A percentile compares a stretch with the other conserved stretches of the same genome.
Evolutionary conservation across 2,113 vertebrate genomes (phyloP).

Genomic region (Procavia capensis): DNA sequence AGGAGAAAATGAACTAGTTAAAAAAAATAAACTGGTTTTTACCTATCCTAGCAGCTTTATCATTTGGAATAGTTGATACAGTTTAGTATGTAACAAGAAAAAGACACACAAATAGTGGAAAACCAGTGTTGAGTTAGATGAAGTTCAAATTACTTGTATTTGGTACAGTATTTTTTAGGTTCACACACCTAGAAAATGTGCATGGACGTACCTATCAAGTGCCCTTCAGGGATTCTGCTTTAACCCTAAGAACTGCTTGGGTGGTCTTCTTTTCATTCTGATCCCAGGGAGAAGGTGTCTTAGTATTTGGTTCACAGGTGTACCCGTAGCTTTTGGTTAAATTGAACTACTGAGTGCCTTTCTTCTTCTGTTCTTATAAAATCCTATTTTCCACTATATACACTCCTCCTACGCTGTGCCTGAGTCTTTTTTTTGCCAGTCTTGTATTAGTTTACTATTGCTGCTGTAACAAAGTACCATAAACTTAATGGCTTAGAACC

Average conservation of each 20-base stretch:
- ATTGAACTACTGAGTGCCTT: neutral
- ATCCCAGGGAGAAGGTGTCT: neutral
- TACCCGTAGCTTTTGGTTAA: neutral
- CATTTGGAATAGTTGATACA: neutral
- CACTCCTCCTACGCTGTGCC: neutral
- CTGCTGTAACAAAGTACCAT: neutral
- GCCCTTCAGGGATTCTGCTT: neutral
- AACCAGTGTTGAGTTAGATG: neutral
- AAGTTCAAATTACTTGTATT: neutral
- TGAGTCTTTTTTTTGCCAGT: neutral
- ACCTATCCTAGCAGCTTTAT: neutral
- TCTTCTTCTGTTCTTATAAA: neutral
- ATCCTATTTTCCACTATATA: neutral
- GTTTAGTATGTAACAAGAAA: neutral
- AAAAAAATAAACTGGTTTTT: conserved; percentile 27
- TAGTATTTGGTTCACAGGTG: neutral
- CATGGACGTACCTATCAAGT: neutral
- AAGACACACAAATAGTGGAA: neutral
- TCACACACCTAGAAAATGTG: conserved; percentile 33
- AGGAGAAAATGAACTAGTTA: neutral
- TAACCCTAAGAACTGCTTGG: neutral
- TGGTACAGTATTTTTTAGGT: conserved; percentile 42
- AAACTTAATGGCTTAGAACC: too few relatives aligned
- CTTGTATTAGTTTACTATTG: neutral
- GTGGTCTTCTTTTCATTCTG: neutral